phyloP scores from a whole-genome alignment of 2,888 invertebrate genomes.

The Amiota minor region DNA sequence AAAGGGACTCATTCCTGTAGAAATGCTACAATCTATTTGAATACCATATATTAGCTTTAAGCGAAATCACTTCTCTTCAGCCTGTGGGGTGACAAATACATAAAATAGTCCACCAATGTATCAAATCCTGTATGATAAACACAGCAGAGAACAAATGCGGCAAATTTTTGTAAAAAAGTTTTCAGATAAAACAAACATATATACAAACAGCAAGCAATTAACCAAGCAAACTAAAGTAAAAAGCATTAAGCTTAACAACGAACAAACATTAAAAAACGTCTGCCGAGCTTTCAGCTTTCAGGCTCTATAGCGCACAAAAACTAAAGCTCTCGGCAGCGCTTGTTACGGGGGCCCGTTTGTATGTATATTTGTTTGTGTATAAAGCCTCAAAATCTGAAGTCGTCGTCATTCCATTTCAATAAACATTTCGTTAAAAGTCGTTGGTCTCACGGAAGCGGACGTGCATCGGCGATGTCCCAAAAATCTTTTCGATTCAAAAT shows the following conservation, averaged over 20 bases:
- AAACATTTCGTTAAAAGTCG: conserved; percentile 65
- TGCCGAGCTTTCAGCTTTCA: conserved; percentile 22
- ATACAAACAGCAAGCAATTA: conserved; percentile 32
- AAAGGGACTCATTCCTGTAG: no score
- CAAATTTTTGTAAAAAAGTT: conserved; percentile 29
- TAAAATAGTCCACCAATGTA: no score
- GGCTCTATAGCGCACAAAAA: conserved; percentile 18
- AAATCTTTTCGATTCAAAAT: background rate
- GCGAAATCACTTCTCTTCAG: no score
- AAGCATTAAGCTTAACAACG: conserved; percentile 39
- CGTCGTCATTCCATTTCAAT: conserved; percentile 63
- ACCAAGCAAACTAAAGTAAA: conserved; percentile 23
- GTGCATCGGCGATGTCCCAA: conserved; percentile 63
- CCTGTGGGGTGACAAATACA: no score
- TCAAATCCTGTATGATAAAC: no score
- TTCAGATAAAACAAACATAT: conserved; percentile 21
- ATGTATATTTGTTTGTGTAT: background rate
- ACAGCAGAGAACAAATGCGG: conserved; percentile 16
- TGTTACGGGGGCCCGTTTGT: background rate
- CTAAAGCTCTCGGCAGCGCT: background rate
- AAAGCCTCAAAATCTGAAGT: conserved; percentile 65
- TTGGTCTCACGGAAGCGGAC: conserved; percentile 72
- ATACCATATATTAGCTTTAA: no score
- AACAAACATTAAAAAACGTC: conserved; percentile 42
- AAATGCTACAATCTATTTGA: no score